Percentiles rank a stretch among this genome's conserved stretches.
phyloP scores from a whole-genome alignment of 2,113 vertebrate genomes.

The Hoplias malabaricus region DNA sequence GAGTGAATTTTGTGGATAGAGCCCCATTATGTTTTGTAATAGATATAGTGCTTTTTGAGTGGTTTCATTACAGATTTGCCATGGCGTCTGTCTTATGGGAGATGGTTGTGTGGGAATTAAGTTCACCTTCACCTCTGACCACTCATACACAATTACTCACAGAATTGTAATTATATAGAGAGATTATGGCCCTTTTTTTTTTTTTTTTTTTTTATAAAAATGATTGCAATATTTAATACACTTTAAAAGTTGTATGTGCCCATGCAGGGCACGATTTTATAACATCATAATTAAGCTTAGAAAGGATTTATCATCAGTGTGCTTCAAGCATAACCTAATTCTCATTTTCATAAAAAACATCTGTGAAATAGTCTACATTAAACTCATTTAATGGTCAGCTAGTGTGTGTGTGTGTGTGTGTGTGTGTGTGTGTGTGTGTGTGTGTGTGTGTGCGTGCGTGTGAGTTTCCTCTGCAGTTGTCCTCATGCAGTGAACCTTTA shows the following conservation, averaged over 20 bases:
- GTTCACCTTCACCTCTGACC: conserved; percentile 79
- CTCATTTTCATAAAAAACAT: conserved; percentile 80
- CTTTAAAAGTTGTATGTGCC: conserved; percentile 80
- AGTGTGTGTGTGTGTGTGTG: conserved; percentile 40
- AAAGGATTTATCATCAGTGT: conserved; percentile 77
- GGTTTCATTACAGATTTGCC: conserved; percentile 48
- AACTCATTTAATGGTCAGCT: conserved; percentile 68
- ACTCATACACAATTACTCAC: conserved; percentile 72
- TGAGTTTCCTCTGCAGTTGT: conserved; percentile 45
- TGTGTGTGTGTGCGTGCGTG: neutral
- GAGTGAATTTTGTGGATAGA: conserved; percentile 50
- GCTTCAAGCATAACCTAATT: conserved; percentile 78
- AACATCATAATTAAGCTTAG: conserved; percentile 80
- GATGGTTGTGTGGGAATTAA: conserved; percentile 72
- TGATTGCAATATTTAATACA: conserved; percentile 83
- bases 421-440: neutral
- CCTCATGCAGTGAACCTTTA: conserved; percentile 52
- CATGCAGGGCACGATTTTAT: conserved; percentile 66
- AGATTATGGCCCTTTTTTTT: conserved; percentile 68
- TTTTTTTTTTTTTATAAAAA: conserved; percentile 73
- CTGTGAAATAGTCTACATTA: conserved; percentile 75
- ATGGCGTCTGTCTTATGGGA: conserved; percentile 65
- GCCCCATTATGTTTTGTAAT: conserved; percentile 50
- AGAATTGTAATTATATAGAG: conserved; percentile 80
- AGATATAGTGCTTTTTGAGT: conserved; percentile 48